Base-by-base conservation (phyloP, 2,888 invertebrate genomes). In the Meteorus cinctellus region DNA sequence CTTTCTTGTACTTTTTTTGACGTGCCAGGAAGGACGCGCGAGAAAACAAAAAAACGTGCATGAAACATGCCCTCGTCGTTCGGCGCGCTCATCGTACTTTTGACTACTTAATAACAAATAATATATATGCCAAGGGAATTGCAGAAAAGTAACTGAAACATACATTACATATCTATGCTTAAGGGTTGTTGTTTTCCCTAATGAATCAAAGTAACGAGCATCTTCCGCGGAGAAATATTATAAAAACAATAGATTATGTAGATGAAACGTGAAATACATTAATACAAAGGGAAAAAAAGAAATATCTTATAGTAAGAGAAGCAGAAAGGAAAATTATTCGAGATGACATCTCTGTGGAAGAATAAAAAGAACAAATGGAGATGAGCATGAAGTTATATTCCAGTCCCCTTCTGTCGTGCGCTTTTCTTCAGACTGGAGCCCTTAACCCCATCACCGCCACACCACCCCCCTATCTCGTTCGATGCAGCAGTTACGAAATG, bases 401-500 rank as follows among this genome's bases (percentile, higher is more conserved):
- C 48, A 4, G 14, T 3, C n/a, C n/a, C 16, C n/a, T 48, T 16
- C 14, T 16, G 16, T 48, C 48, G 48, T 55, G 55, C 2, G 19
- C n/a, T 19, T 55, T 55, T 8, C 19, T 55, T 55, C 24, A n/a
- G 10, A 19, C 19, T 19, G 19, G 55, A 55, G 55, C 55, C 55
- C 55, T 55, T 55, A 55, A 19, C n/a, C 14, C 59, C 59, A 60
- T 24, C 24, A 19, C 27, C 41, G 4, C 55, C 55, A 48, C 48
- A 4, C 4, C 48, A 4, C 19, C 55, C 8, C 6, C 6, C 55
- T 55, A 19, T 19, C n/a, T 45, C 60, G 24, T 41, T 70, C 60
- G 59, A 70, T 70, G 59, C 59, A 60, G 70, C 70, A 70, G 70
- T 70, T 70, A 70, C 70, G 60, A 70, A 69, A 70, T 29, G 41